These are phyloP conservation scores for Lota lota DNA, from an alignment of 2,113 vertebrate species.

Conservation along the genomic window DNA sequence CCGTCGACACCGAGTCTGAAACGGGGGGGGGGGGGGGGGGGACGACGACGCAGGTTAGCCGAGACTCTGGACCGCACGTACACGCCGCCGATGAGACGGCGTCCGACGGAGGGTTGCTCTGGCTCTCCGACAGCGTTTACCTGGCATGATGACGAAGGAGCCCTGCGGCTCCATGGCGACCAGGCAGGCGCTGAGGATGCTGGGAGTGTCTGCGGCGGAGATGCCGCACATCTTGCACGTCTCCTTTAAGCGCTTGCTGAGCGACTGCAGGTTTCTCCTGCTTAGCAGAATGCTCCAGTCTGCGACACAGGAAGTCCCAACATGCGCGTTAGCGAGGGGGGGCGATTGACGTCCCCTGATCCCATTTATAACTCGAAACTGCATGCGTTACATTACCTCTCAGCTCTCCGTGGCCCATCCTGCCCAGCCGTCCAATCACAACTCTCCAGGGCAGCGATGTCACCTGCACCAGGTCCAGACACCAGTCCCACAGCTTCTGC, in stretches of 20 bases:
- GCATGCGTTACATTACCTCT: constrained; percentile 77
- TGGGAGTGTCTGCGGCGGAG: constrained; percentile 95
- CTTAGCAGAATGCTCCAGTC: constrained; percentile 98
- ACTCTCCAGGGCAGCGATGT: constrained; percentile 97
- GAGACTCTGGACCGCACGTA: no score
- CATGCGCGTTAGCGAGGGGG: no score
- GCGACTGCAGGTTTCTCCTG: constrained; percentile 92
- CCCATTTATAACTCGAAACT: no score
- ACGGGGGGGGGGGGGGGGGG: background rate
- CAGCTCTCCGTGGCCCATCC: constrained; percentile 94
- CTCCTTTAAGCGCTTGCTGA: constrained; percentile 95
- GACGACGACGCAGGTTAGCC: background rate
- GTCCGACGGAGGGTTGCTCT: background rate
- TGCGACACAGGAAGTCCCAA: constrained; percentile 45
- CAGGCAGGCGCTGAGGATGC: constrained; percentile 96
- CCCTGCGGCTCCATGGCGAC: constrained; percentile 98
- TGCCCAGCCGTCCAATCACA: constrained; percentile 94
- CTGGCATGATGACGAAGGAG: constrained; percentile 98
- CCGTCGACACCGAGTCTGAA: constrained; percentile 91
- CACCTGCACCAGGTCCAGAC: constrained; percentile 92
- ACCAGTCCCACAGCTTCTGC: constrained; percentile 99
- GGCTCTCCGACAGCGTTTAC: constrained; percentile 75
- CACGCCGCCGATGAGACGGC: background rate
- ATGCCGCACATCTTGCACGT: constrained; percentile 97
- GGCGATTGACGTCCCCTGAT: no score